Base-by-base conservation (phyloP, 2,888 invertebrate species). In the Aphodius granarius region DNA sequence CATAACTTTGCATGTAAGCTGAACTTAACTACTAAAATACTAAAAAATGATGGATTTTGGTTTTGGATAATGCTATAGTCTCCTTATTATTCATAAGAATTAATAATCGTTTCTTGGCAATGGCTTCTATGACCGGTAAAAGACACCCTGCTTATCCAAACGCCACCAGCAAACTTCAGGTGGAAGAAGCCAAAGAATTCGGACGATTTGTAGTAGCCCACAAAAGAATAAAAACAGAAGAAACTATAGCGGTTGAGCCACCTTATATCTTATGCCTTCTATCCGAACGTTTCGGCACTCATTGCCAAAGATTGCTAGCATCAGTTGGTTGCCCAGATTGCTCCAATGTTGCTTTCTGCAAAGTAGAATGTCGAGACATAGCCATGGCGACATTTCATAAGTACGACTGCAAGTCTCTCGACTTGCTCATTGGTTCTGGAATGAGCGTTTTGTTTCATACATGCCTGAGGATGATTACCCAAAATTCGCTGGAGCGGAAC, bases 391-490 rank as follows among this genome's bases (percentile, higher is more conserved):
- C 91, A 0, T 95, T 95, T 83, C 95, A 96, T 85, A 87, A 88
- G 43, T 92, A 91, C 83, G 96, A 96, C 86, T 96, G 96, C 83
- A 91, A 91, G 80, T 92, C 91, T 82, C 87, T 93, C 81, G 93
- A 93, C 79, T 87, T 95, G 5, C 89, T 95, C 72, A 92, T 94
- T 78, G 96, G 95, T 89, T 87, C 87, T 4, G 88, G 96, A 0
- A 95, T 95, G 94, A 95, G 95, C 73, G 90, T 95, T 71, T 88
- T 95, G 2, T 93, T 94, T 79, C 91, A 92, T 82, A 90, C 95
- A 66, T 94, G 95, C 0, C 84, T 95, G 22, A 89, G 95, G 72
- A 92, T 95, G 87, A 89, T 95, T n/a, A 94, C 95, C 0, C 94
- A 94, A 84, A 89, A 90, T 0, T 89, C 89, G 0, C 84, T 91